These are phyloP conservation scores for Hypothenemus hampei DNA, from an alignment of 1,140 invertebrate species.

Conservation along the genomic window DNA sequence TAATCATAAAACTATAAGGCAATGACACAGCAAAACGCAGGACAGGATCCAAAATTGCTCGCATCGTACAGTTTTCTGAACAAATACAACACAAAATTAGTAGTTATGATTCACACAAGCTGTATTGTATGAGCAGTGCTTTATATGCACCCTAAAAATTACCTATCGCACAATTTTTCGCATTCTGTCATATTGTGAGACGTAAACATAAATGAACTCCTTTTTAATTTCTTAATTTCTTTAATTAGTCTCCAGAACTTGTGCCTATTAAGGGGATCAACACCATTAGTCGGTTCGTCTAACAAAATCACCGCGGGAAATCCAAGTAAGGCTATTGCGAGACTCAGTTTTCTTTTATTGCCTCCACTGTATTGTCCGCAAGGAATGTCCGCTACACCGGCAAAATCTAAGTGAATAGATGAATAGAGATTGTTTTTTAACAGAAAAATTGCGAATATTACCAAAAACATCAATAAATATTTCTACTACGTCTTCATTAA, in stretches of 20 bases:
- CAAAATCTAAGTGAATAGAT: neutral
- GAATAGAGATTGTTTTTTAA: neutral
- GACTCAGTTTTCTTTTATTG: constrained; percentile 78
- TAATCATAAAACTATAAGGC: neutral
- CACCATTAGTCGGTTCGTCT: constrained; percentile 65
- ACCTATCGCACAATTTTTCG: constrained; percentile 65
- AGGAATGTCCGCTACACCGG: constrained; percentile 45
- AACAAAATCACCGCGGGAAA: constrained; percentile 70
- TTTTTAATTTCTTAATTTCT: constrained; percentile 47
- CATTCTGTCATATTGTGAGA: constrained; percentile 84
- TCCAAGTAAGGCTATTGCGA: constrained; percentile 75
- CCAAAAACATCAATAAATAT: constrained; percentile 55
- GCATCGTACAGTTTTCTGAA: neutral
- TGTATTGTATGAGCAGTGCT: neutral
- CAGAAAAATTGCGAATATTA: constrained; percentile 39
- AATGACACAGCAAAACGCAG: neutral
- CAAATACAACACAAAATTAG: neutral
- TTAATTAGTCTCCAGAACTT: constrained; percentile 59
- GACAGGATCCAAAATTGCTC: neutral
- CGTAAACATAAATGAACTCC: constrained; percentile 53
- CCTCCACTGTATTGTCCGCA: constrained; percentile 65
- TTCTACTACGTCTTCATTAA: constrained; percentile 45
- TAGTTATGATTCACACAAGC: neutral
- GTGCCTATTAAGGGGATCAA: constrained; percentile 61
- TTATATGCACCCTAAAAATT: constrained; percentile 4